Percentiles rank a stretch among this genome's conserved stretches.
Evolutionary conservation across 1,140 invertebrate species (phyloP).

Genomic region (Trigoniulus corallinus): DNA sequence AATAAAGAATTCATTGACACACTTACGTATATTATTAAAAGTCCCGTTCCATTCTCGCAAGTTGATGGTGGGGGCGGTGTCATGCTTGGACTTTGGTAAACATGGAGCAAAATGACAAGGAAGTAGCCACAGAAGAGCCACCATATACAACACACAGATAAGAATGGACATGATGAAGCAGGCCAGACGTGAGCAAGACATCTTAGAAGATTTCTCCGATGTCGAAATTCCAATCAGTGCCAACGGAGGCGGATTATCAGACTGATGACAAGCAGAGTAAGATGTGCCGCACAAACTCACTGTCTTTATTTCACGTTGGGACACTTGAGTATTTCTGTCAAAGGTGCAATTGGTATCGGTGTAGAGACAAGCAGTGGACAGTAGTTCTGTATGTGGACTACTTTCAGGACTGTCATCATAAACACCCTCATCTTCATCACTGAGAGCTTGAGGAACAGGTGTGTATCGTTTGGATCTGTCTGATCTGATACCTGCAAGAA

Average conservation of each 20-base stretch:
- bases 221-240: background rate
- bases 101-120: background rate
- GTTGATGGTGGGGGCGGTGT: too few relatives aligned
- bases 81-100: too few relatives aligned
- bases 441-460: slow-evolving; percentile 2
- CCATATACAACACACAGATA: background rate
- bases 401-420: background rate
- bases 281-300: too few relatives aligned
- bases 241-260: background rate
- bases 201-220: background rate
- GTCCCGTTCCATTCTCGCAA: too few relatives aligned
- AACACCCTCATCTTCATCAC: slow-evolving; percentile 4
- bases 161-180: background rate
- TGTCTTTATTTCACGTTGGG: too few relatives aligned
- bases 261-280: too few relatives aligned
- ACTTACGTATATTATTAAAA: too few relatives aligned
- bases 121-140: background rate
- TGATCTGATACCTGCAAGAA: background rate
- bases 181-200: background rate
- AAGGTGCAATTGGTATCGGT: background rate
- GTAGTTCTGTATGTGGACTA: background rate
- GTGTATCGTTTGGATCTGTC: background rate
- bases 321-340: background rate
- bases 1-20: too few relatives aligned
- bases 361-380: background rate